phyloP scores from a whole-genome alignment of 2,113 vertebrate species.

The Ammospiza nelsoni region DNA sequence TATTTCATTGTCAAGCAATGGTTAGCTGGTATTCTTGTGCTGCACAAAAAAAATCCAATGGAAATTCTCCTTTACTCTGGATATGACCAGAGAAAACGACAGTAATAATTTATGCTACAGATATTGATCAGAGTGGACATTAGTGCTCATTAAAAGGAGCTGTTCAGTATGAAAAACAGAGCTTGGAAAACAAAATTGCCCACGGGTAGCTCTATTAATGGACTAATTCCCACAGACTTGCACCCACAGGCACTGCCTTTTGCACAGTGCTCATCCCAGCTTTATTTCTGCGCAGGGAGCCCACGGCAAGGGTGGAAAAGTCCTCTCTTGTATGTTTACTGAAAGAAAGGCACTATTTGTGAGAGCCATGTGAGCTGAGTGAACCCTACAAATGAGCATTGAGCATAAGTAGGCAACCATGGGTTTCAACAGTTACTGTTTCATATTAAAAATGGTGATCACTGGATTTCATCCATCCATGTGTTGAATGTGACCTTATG shows the following conservation, averaged over 20 bases:
- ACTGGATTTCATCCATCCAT: neutral
- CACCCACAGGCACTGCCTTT: neutral
- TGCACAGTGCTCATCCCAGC: neutral
- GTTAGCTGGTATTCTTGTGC: neutral
- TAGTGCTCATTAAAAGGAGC: slow-evolving; percentile 35
- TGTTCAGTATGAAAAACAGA: slow-evolving; percentile 8
- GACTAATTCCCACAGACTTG: neutral
- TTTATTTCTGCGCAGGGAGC: neutral
- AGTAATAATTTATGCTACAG: slow-evolving; percentile 14
- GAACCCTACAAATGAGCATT: neutral
- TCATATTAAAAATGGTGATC: neutral
- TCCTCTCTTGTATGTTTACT: neutral
- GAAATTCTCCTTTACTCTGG: neutral
- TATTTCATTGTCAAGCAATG: slow-evolving; percentile 37
- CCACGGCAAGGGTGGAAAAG: neutral
- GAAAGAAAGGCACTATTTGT: neutral
- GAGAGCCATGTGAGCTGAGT: neutral
- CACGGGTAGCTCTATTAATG: neutral
- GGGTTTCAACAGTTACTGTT: neutral
- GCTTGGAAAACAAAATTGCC: neutral
- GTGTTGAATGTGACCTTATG: neutral
- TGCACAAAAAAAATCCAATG: accelerated
- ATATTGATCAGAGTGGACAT: slow-evolving; percentile 51
- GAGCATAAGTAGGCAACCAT: neutral
- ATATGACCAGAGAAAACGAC: neutral